Base-by-base conservation (phyloP, 2,888 invertebrate species). In the Palloptera scutellata region DNA sequence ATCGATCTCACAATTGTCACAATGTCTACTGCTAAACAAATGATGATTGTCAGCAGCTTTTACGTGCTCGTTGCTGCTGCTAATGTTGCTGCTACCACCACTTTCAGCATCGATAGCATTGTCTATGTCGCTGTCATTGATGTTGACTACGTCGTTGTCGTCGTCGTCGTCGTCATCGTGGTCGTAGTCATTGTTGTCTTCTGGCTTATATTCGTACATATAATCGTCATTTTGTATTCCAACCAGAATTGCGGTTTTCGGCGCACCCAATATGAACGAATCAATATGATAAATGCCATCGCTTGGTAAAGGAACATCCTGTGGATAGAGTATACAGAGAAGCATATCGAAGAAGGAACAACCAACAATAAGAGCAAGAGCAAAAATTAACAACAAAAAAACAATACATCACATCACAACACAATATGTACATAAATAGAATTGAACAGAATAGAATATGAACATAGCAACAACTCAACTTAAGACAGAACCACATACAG, bases 221-320 rank as follows among this genome's bases (percentile, higher is more conserved):
- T 78, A 80, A 77, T 83, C 83, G 30, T 30, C 30, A 73, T 81
- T 82, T 66, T 80, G 83, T 72, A 84, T 78, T 77, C 83, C 83
- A 73, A 84, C 82, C 75, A 81, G 82, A 73, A 84, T 79, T 48
- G 83, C 83, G 67, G 82, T 78, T 75, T 83, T 84, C 13, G 83
- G 83, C 66, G 81, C 81, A 59, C 79, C 82, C 77, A 80, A 74
- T 52, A 84, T 76, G 73, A 82, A 84, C 67, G 82, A 79, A 74
- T 84, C 84, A 76, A 84, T 83, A 75, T 83, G 82, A 80, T 79
- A 83, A 76, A 82, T 75, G 73, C 81, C 81, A 74, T 79, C 75
- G 69, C 76, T 71, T 64, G 79, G 72, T 45, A 75, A 79, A 72
- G 84, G 83, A 76, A 80, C 77, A 70, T 82, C 81, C 83, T 83